A percentile compares a stretch with the other conserved stretches of the same genome.
Evolutionary conservation across 2,888 invertebrate genomes (phyloP).

Genomic region (Amblyjoppa fuscipennis): DNA sequence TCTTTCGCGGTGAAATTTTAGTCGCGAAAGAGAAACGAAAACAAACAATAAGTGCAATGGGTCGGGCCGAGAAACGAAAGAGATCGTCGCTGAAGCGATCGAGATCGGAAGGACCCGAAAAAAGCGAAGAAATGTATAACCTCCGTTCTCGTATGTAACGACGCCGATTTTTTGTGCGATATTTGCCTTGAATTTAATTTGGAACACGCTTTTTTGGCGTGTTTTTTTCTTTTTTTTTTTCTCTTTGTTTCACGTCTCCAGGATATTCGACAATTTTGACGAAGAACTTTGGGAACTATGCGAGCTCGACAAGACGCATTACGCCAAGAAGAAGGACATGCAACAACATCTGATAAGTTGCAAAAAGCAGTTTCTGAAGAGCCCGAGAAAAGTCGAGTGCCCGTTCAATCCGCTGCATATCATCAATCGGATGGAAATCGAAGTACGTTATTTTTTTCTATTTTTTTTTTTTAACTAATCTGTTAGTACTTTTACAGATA

Average conservation of each 20-base stretch:
- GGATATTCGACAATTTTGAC: conserved; percentile 36
- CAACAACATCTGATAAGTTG: conserved; percentile 43
- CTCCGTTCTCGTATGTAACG: background rate
- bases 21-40: background rate
- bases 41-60: background rate
- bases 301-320: conserved; percentile 45
- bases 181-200: background rate
- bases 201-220: background rate
- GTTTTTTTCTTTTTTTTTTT: background rate
- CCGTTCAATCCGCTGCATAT: conserved; percentile 59
- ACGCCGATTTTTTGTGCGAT: background rate
- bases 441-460: conserved; percentile 7
- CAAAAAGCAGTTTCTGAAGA: conserved; percentile 38
- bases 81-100: background rate
- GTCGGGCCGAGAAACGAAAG: background rate
- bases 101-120: background rate
- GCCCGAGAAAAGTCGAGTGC: conserved; percentile 60
- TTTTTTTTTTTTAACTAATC: background rate
- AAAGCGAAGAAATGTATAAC: background rate
- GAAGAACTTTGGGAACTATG: conserved; percentile 56
- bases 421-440: conserved; percentile 62
- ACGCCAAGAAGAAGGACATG: conserved; percentile 31
- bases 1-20: background rate
- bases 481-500: too few relatives aligned
- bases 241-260: background rate